Evolutionary conservation across 2,113 vertebrate genomes (phyloP), one percentile per base, ranked within the genome.

Genomic region (Syngnathoides biaculeatus): DNA sequence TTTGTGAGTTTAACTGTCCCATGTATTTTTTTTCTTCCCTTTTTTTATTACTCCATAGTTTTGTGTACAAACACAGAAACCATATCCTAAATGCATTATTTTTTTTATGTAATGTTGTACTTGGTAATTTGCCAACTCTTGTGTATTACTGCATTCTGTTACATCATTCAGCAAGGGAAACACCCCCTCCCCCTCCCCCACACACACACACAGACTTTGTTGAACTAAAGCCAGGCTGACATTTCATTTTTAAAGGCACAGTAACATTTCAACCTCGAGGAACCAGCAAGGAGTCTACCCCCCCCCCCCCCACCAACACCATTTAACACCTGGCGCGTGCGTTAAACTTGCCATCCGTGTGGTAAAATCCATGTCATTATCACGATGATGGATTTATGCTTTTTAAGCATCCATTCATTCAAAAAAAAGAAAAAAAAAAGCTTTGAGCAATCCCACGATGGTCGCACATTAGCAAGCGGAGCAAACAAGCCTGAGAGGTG

Each of bases 121-220:
- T 58, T 58, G 27, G 56, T 58, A 35, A 58, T 58, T 35, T 38
- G 19, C 30, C 30, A 17, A 59, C 30, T 59, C 8, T 59, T 9
- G 30, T 59, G 57, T 59, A 20, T 59, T 30, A 26, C 3, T 15
- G 55, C 55, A 38, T 58, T 14, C 56, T 58, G 56, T 58, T 59
- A 59, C 57, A 59, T 38, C 57, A n/a, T 20, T 20, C 14, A 6
- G 57, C 0, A 59, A 59, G 57, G 57, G 57, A 59, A 59, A 38
- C 57, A 38, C 57, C n/a, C 30, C n/a, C 57, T 38, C 57, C n/a
- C 30, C n/a, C 30, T 38, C 59, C 53, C 64, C 67, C 7, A 27
- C 39, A 57, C 53, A 56, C 60, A 62, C 61, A 55, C 63, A 43
- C 48, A 45, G 50, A n/a, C 53, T 62, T 62, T 38, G 9, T 42